Evolutionary conservation across 2,113 vertebrate genomes (phyloP), one percentile per base, ranked within the genome.

Genomic region (Cavia aperea): DNA sequence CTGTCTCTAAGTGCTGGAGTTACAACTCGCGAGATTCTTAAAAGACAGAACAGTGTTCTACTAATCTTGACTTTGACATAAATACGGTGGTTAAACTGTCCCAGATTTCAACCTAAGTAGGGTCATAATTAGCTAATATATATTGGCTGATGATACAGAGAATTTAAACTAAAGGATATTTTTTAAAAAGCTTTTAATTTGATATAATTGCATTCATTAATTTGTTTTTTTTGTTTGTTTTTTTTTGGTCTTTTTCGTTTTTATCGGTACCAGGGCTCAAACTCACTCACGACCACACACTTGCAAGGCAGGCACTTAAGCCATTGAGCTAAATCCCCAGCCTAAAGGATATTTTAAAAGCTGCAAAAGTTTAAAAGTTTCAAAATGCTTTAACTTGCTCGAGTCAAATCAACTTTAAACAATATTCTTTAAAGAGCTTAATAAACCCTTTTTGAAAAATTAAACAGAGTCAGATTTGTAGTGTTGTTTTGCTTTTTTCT

Each of bases 11-110:
- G 51, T 56, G 51, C 51, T 33, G 2, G 33, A 31, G 31, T 79
- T 79, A 21, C 5, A 56, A 18, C 77, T 33, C 54, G 7, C 18
- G 2, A 11, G 33, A 51, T 58, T 95, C 51, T 95, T 91, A 65
- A 94, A 75, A n/a, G 16, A 15, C 46, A 82, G 73, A 68, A 46
- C 26, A 49, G 73, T 84, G 70, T 86, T 89, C 39, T 81, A 31
- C 54, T 87, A 46, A 66, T 90, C 16, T 94, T 89, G 86, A 62
- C 39, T 89, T 92, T 93, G 81, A 93, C 92, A 92, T 94, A 88
- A 88, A 58, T 79, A 36, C 39, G 39, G 86, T 90, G 21, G 58
- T 77, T 95, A 73, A 89, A 65, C 51, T 43, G 92, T 54, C 73
- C 19, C 33, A 81, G 70, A 29, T 86, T 91, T 92, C 65, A 54